A percentile compares a stretch with the other conserved stretches of the same genome.
Evolutionary conservation across 2,888 invertebrate genomes (phyloP).

Genomic region (Blera fallax): DNA sequence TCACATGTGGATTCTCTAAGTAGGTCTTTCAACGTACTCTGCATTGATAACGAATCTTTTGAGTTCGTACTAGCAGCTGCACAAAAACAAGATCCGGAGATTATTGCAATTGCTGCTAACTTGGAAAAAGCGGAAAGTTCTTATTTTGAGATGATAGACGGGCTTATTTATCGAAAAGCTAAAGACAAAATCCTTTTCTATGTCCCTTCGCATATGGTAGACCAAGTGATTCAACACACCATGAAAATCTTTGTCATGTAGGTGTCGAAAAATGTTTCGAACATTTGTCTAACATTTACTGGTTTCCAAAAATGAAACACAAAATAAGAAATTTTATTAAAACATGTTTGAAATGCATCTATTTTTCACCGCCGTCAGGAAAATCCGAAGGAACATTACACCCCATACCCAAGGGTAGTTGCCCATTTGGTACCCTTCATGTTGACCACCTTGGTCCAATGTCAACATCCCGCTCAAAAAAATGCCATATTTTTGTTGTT

Average conservation of each 20-base stretch:
- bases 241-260: conserved; percentile 75
- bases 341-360: conserved; percentile 7
- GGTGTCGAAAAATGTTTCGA: conserved; percentile 74
- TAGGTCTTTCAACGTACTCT: conserved; percentile 1
- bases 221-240: conserved; percentile 35
- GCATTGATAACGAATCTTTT: no score
- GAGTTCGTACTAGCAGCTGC: no score
- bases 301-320: conserved; percentile 75
- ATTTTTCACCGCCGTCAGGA: background rate
- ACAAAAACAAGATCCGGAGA: background rate
- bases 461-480: background rate
- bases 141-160: background rate
- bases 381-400: background rate
- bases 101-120: background rate
- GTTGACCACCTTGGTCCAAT: background rate
- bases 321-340: background rate
- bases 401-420: background rate
- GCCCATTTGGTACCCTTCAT: background rate
- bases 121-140: background rate
- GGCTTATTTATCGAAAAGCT: background rate
- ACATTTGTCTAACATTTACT: conserved; percentile 70
- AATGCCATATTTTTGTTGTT: conserved; percentile 24
- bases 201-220: conserved; percentile 58
- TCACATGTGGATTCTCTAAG: conserved; percentile 76
- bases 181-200: background rate